Evolutionary conservation across 2,797 vertebrate species (phyloP), one percentile per base, ranked within the genome.

Genomic region (Crax fasciolata): DNA sequence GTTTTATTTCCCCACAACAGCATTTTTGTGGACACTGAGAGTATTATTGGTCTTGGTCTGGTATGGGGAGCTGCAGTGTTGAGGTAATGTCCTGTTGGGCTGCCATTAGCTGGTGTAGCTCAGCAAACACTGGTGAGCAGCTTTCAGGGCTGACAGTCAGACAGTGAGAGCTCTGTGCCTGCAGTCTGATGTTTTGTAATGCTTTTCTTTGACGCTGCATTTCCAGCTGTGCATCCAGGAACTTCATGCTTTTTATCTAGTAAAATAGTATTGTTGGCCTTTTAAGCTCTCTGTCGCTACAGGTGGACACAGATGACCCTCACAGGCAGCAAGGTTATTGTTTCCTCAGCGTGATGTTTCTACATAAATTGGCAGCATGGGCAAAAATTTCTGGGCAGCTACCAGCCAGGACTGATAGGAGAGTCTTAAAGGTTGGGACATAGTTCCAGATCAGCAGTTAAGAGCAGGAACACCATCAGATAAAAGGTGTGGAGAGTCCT

Each of bases 251-350:
- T 66, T 89, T 57, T 11, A 44, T 83, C 84, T 49, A 61, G 59
- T 28, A 38, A 44, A 93, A 52, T 49, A 77, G 52, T 75, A 35
- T 2, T 41, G 28, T 70, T 89, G 78, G 67, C 63, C 44, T 95
- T 84, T 79, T 32, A 54, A 84, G n/a, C 14, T 81, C 35, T 44
- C 68, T 32, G 15, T 41, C 89, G 76, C 62, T 89, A 57, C 61
- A 80, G 85, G 72, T 35, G 72, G 74, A 25, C 82, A 77, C 77
- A 46, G 41, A 41, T 65, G 49, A 94, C 66, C 63, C 51, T 63
- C 57, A 52, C 41, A 92, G 72, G 49, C 81, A 83, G 12, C 21
- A 65, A 73, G 38, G 44, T 91, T 79, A 74, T 85, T 91, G 78
- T 80, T 87, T 82, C 76, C 61, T 87, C 57, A 39, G 39, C 1